Percentiles rank a stretch among this genome's conserved stretches.
phyloP scores from a whole-genome alignment of 2,888 invertebrate species.

The Cataglyphis altisquamis region DNA sequence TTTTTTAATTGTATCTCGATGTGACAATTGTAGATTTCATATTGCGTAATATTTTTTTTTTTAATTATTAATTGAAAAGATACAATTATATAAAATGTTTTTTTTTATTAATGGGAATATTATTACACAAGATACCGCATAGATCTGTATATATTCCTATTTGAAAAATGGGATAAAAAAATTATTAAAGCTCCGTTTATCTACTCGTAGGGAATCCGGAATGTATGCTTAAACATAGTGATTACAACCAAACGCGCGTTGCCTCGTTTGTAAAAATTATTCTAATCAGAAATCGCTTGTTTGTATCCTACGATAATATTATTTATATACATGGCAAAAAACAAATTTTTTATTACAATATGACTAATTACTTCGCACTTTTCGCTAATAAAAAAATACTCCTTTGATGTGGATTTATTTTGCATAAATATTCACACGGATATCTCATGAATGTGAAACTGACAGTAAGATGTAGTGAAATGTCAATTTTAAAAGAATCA shows the following conservation, averaged over 20 bases:
- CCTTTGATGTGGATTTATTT: neutral
- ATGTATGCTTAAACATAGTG: no score
- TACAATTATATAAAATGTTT: neutral
- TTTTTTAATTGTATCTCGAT: neutral
- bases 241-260: no score
- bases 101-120: neutral
- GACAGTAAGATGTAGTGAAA: slow-evolving; percentile 80
- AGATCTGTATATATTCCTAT: neutral
- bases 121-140: neutral
- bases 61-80: neutral
- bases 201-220: no score
- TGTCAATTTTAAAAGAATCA: slow-evolving; percentile 76
- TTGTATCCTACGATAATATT: neutral
- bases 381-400: neutral
- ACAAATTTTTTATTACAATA: neutral
- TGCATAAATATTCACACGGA: neutral
- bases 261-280: neutral
- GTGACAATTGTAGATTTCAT: neutral
- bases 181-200: neutral
- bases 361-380: neutral
- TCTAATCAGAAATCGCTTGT: neutral
- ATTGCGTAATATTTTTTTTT: no score
- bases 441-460: slow-evolving; percentile 39
- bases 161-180: neutral
- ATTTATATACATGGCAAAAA: neutral